A percentile compares a stretch with the other conserved stretches of the same genome.
Conservation (phyloP, 2,797 vertebrate species). For the Gymnodraco acuticeps region DNA sequence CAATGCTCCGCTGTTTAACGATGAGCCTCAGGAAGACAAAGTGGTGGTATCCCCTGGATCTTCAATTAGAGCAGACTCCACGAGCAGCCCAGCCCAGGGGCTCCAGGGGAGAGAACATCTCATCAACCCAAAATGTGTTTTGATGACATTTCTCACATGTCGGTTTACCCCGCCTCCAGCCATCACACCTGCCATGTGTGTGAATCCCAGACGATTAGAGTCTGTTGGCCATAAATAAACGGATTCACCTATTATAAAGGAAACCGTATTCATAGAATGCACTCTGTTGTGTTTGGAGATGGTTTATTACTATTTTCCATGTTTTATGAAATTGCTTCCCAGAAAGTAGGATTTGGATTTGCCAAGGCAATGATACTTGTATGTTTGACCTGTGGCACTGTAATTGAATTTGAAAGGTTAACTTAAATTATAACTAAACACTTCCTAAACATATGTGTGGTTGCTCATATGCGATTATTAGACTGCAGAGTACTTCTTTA, state of each 20-base stretch:
- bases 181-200: slow-evolving; percentile 42
- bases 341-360: background rate
- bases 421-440: slow-evolving; percentile 7
- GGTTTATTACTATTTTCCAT: background rate
- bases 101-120: slow-evolving; percentile 37
- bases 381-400: slow-evolving; percentile 3
- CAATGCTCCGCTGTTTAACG: slow-evolving; percentile 60
- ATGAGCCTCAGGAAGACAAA: slow-evolving; percentile 54
- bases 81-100: slow-evolving; percentile 31
- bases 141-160: slow-evolving; percentile 10
- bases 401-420: slow-evolving; percentile 17
- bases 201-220: slow-evolving; percentile 16
- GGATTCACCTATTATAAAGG: background rate
- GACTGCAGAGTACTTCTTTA: slow-evolving; percentile 17
- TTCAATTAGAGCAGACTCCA: slow-evolving; percentile 58
- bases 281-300: background rate
- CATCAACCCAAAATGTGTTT: slow-evolving; percentile 46
- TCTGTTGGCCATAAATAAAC: slow-evolving; percentile 22
- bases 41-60: slow-evolving; percentile 50
- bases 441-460: slow-evolving; percentile 2
- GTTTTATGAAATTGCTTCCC: background rate
- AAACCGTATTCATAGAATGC: background rate
- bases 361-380: background rate
- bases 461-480: slow-evolving; percentile 30
- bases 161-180: slow-evolving; percentile 26